Evolutionary conservation across 2,113 vertebrate genomes (phyloP).

Genomic region (Osmerus eperlanus): DNA sequence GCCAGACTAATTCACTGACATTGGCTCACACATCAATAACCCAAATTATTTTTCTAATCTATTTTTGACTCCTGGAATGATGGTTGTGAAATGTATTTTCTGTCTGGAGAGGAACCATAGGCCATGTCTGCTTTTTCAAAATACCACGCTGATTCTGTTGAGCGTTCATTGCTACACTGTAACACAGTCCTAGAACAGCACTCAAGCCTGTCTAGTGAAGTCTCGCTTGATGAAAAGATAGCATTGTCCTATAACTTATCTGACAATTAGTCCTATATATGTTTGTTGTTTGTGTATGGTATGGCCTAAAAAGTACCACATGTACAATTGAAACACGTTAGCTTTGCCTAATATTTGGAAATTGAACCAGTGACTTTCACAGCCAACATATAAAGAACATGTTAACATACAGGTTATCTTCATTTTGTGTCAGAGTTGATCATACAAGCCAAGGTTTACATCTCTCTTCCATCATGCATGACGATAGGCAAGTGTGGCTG

Average conservation of each 20-base stretch:
- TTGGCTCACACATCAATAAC: constrained; percentile 23
- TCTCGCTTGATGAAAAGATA: constrained; percentile 43
- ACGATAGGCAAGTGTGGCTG: constrained; percentile 16
- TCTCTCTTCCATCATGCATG: constrained; percentile 52
- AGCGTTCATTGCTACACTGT: constrained; percentile 18
- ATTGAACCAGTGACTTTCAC: constrained; percentile 2
- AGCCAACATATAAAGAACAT: constrained; percentile 40
- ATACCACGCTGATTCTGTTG: constrained; percentile 24
- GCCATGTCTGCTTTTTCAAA: neutral
- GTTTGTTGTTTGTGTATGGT: constrained; percentile 40
- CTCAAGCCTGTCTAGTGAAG: constrained; percentile 24
- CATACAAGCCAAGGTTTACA: constrained; percentile 51
- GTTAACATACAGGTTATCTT: constrained; percentile 52
- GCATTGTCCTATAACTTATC: constrained; percentile 36
- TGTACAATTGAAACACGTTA: constrained; percentile 9
- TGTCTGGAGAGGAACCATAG: neutral
- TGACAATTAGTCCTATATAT: constrained; percentile 36
- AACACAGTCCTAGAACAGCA: constrained; percentile 45
- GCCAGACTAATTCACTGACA: constrained; percentile 10
- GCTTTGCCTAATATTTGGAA: constrained; percentile 43
- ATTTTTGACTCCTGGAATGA: constrained; percentile 58
- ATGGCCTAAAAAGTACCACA: constrained; percentile 25
- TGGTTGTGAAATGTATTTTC: constrained; percentile 21
- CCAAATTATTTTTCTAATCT: constrained; percentile 70
- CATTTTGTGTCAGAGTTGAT: constrained; percentile 36